Evolutionary conservation across 1,140 invertebrate species (phyloP).

Genomic region (Holcopasites calliopsidis): DNA sequence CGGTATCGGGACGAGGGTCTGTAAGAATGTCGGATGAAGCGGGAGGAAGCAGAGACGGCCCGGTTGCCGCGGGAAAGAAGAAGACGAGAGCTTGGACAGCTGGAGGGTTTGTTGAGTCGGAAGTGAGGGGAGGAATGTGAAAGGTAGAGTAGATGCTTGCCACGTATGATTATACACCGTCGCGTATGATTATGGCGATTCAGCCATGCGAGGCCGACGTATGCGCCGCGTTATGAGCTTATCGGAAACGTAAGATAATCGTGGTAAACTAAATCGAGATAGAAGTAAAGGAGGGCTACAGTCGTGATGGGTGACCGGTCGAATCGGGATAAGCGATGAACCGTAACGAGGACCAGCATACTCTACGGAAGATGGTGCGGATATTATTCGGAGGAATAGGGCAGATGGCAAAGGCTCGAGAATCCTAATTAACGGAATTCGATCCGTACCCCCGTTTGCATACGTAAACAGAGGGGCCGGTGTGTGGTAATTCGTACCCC

Average conservation of each 20-base stretch:
- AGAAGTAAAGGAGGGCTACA: constrained; percentile 44
- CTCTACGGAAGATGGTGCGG: constrained; percentile 6
- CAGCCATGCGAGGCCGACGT: constrained; percentile 55
- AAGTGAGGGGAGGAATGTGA: constrained; percentile 2
- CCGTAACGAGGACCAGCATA: constrained; percentile 2
- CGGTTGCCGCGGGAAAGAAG: neutral
- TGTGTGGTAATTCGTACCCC: constrained; percentile 60
- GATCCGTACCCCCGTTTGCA: constrained; percentile 72
- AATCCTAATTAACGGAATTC: constrained; percentile 75
- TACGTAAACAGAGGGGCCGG: constrained; percentile 70
- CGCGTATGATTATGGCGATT: constrained; percentile 65
- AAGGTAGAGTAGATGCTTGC: constrained; percentile 48
- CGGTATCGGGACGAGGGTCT: neutral
- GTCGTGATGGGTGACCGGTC: constrained; percentile 38
- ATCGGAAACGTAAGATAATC: constrained; percentile 64
- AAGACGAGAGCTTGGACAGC: neutral
- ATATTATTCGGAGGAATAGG: constrained; percentile 45
- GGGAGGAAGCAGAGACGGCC: constrained; percentile 1
- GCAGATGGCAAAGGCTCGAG: constrained; percentile 44
- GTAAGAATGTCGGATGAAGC: constrained; percentile 29
- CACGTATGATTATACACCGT: constrained; percentile 69
- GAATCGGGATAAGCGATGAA: constrained; percentile 10
- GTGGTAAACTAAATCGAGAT: constrained; percentile 66
- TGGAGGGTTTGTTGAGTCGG: neutral
- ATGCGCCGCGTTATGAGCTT: constrained; percentile 61